Base-by-base conservation (phyloP, 2,888 invertebrate genomes). In the Phorcus lineatus region DNA sequence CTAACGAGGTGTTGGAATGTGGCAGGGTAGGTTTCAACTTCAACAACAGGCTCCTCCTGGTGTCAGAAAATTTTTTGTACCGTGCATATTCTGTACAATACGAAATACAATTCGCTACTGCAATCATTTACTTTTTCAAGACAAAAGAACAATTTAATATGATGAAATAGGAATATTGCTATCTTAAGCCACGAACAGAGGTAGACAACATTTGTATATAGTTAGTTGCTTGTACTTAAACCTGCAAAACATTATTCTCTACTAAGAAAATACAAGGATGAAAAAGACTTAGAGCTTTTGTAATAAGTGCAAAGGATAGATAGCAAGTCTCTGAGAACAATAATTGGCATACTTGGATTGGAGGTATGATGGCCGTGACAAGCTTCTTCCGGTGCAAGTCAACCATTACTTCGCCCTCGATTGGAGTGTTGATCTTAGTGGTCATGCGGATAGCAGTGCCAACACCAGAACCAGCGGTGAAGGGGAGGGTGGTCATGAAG, bases 401-500 rank as follows among this genome's bases (percentile, higher is more conserved):
- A 19, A 31, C 54, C 17, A 40, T 79, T 7, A 79, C 19, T 2
- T 54, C 31, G 13, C 70, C 74, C 13, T 28, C 47, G 0, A 79
- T 17, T 7, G 79, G 79, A 1, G 74, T 36, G 3, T 54, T 47
- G n/a, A 74, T 54, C 17, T 55, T 53, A 28, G 47, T 79, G 31
- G 62, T 54, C 17, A 57, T 28, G 7, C 55, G 28, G 36, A 79
- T 36, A 19, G 57, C 74, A 9, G 74, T 19, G 28, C 55, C 74
- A 2, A 84, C 77, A 28, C 87, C 86, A 52, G 55, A 79, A 31
- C 79, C 79, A n/a, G 83, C 81, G 55, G 81, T 82, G 47, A 75
- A 80, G 62, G 84, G 79, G 22, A 86, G 85, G 0, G 85, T 80
- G 19, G 80, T 80, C 84, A 87, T 84, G 17, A 74, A 81, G 11